These are phyloP conservation scores for Blastobasis lacticolella DNA, from an alignment of 2,888 invertebrate genomes.

Conservation along the genomic window DNA sequence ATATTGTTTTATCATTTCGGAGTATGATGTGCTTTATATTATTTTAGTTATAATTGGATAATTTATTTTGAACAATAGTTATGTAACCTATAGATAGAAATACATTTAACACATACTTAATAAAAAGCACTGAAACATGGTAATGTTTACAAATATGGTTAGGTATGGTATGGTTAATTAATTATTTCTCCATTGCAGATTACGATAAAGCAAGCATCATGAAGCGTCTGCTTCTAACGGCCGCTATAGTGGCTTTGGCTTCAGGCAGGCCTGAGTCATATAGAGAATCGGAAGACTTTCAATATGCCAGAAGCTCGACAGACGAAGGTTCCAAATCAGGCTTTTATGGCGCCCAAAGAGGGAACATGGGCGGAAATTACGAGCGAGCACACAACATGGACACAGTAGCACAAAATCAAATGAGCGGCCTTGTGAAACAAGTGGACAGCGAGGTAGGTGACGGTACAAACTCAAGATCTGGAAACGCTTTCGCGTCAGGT, in stretches of 20 bases:
- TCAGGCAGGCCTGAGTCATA: constrained; percentile 54
- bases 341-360: constrained; percentile 62
- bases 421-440: constrained; percentile 55
- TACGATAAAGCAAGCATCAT: constrained; percentile 21
- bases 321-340: constrained; percentile 63
- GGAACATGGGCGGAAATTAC: constrained; percentile 70
- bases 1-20: no score
- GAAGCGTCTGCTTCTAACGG: constrained; percentile 43
- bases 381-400: constrained; percentile 70
- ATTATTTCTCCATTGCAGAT: background rate
- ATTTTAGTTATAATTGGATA: no score
- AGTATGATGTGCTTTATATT: no score
- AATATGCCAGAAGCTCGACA: constrained; percentile 63
- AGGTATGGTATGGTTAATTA: no score
- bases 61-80: no score
- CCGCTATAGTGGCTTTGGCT: constrained; percentile 39
- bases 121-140: no score
- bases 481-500: constrained; percentile 57
- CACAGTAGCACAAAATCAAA: constrained; percentile 56
- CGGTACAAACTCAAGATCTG: constrained; percentile 43
- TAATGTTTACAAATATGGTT: no score
- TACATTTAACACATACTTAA: no score
- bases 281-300: constrained; percentile 65
- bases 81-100: no score
- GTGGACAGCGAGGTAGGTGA: constrained; percentile 62